A percentile compares a stretch with the other conserved stretches of the same genome.
Evolutionary conservation across 2,113 vertebrate species (phyloP).

Genomic region (Malurus alboscapulatus): DNA sequence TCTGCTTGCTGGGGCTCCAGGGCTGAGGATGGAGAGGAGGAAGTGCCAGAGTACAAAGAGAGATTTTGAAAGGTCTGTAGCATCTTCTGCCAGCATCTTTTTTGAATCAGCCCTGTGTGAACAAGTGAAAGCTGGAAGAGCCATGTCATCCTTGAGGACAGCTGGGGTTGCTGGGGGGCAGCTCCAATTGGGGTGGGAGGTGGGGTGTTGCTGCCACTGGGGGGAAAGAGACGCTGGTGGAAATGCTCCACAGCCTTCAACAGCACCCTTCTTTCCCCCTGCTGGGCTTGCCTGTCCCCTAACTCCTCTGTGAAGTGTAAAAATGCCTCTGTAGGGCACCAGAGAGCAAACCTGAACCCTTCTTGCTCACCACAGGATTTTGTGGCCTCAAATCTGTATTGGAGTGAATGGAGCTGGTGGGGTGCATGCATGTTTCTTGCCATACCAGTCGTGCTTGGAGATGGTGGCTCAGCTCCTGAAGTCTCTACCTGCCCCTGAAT

Average conservation of each 20-base stretch:
- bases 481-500: background rate
- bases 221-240: background rate
- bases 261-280: background rate
- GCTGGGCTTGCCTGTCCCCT: background rate
- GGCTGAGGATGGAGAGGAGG: background rate
- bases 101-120: background rate
- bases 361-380: background rate
- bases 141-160: rapidly evolving
- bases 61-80: conserved; percentile 1
- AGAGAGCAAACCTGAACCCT: background rate
- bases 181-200: background rate
- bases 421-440: background rate
- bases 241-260: rapidly evolving
- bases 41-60: background rate
- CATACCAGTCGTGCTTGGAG: background rate
- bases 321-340: background rate
- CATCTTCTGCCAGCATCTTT: conserved; percentile 31
- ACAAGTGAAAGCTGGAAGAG: background rate
- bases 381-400: background rate
- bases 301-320: background rate
- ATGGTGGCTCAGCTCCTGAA: background rate
- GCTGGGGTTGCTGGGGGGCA: background rate
- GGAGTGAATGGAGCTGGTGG: background rate
- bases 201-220: background rate
- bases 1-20: background rate